Percentiles rank a stretch among this genome's conserved stretches.
Conservation (phyloP, 1,140 invertebrate species). For the Heliconius hewitsoni region DNA sequence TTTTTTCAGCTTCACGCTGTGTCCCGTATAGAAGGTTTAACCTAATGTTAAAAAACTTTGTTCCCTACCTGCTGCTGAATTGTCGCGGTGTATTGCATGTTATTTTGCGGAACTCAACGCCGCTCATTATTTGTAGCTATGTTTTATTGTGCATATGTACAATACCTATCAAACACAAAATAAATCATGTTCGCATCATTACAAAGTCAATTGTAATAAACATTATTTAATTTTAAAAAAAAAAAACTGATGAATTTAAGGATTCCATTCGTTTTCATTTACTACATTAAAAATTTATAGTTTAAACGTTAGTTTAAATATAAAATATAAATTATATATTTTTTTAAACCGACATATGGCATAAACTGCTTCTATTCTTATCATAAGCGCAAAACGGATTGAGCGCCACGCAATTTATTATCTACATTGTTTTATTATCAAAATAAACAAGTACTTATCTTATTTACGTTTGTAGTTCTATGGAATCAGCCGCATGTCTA, state of each 20-base stretch:
- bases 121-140: no score
- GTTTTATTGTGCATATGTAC: no score
- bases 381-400: neutral
- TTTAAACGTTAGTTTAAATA: neutral
- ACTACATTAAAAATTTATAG: neutral
- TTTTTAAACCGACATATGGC: neutral
- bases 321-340: neutral
- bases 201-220: no score
- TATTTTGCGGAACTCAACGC: no score
- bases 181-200: no score
- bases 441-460: constrained; percentile 47
- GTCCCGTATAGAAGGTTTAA: no score
- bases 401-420: constrained; percentile 1
- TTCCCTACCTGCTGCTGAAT: no score
- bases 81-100: no score
- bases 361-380: neutral
- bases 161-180: no score
- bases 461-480: constrained; percentile 45
- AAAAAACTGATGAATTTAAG: no score
- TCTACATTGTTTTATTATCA: constrained; percentile 33
- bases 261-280: no score
- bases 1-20: neutral
- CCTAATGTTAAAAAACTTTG: no score
- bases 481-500: constrained; percentile 50
- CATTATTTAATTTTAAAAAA: neutral